Conservation (phyloP, 2,113 vertebrate species). For the Octodon degus region DNA sequence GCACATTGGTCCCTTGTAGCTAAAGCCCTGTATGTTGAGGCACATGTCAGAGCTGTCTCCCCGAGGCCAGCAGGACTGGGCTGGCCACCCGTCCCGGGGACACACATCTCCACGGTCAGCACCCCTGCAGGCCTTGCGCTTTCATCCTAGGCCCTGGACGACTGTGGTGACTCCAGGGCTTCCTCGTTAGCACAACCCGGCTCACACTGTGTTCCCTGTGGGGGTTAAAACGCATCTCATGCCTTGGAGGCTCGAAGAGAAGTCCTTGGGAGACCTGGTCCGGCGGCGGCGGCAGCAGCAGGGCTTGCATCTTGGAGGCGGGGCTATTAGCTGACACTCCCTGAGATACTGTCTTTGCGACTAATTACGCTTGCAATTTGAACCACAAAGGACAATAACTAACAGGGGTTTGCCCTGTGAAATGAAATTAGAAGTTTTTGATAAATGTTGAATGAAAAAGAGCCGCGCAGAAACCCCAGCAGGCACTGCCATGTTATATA, state of each 20-base stretch:
- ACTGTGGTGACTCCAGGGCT: neutral
- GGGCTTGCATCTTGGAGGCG: neutral
- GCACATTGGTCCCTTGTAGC: conserved; percentile 12
- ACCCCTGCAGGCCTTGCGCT: neutral
- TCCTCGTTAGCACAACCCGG: neutral
- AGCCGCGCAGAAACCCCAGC: neutral
- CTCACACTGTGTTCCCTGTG: neutral
- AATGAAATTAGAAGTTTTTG: conserved; percentile 71
- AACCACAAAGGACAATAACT: conserved; percentile 64
- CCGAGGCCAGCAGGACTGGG: neutral
- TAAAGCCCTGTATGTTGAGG: neutral
- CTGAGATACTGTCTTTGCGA: conserved; percentile 37
- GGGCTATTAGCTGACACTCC: neutral
- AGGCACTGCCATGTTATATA: conserved; percentile 17
- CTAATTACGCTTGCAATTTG: conserved; percentile 68
- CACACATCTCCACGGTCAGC: neutral
- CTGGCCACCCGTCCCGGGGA: neutral
- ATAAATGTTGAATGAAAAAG: conserved; percentile 67
- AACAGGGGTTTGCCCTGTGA: conserved; percentile 63
- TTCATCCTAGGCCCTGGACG: neutral
- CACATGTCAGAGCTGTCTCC: conserved; percentile 52
- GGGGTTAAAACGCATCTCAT: neutral
- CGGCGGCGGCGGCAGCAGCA: neutral
- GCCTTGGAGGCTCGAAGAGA: neutral
- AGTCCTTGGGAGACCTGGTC: neutral